These are phyloP conservation scores for Chaetodon trifasciatus DNA, from an alignment of 2,797 vertebrate genomes.

Conservation along the genomic window DNA sequence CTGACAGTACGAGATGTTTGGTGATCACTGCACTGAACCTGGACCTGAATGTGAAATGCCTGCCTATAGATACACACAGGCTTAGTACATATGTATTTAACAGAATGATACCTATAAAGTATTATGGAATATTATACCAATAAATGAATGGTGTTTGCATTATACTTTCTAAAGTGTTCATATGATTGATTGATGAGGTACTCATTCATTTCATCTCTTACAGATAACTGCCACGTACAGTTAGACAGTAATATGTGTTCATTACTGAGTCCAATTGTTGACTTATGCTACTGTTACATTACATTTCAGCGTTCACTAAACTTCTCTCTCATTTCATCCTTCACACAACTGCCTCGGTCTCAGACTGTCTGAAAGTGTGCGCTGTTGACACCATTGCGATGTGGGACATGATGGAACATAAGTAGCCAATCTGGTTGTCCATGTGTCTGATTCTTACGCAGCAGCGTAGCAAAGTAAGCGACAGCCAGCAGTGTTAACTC, in stretches of 20 bases:
- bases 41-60: constrained; percentile 78
- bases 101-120: constrained; percentile 71
- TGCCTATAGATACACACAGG: constrained; percentile 71
- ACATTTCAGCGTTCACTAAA: neutral
- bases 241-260: neutral
- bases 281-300: neutral
- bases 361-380: no score
- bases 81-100: constrained; percentile 77
- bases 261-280: neutral
- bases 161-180: constrained; percentile 40
- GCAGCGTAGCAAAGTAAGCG: neutral
- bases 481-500: neutral
- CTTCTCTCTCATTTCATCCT: no score
- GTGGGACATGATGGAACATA: no score
- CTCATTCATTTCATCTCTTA: neutral
- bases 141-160: constrained; percentile 81
- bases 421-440: no score
- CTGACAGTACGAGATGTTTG: constrained; percentile 35
- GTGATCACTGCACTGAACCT: constrained; percentile 71
- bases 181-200: constrained; percentile 5
- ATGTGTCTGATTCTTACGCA: no score
- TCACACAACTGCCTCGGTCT: no score
- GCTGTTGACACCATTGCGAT: no score
- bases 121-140: constrained; percentile 75
- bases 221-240: neutral